A percentile compares a stretch with the other conserved stretches of the same genome.
Conservation (phyloP, 2,888 invertebrate species). For the Pollenia angustigena region DNA sequence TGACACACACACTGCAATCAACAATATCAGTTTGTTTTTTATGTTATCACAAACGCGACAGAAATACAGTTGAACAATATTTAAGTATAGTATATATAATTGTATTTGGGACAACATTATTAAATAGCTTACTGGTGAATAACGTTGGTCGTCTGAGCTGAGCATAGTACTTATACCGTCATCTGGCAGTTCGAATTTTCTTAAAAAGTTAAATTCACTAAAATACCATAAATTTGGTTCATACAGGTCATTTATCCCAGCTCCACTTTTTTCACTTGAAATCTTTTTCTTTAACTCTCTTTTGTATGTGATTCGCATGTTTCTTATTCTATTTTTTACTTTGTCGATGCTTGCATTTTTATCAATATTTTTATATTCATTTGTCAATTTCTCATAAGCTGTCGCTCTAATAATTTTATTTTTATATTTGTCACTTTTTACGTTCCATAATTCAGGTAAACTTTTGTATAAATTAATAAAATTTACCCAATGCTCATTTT, state of each 20-base stretch:
- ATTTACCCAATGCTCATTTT: neutral
- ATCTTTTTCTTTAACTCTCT: slow-evolving; percentile 33
- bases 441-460: slow-evolving; percentile 33
- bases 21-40: too few relatives aligned
- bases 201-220: slow-evolving; percentile 35
- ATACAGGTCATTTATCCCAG: neutral
- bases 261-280: slow-evolving; percentile 19
- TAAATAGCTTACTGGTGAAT: slow-evolving; percentile 10
- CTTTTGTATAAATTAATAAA: slow-evolving; percentile 27
- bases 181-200: slow-evolving; percentile 16
- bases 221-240: slow-evolving; percentile 54
- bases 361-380: slow-evolving; percentile 41
- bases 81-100: too few relatives aligned
- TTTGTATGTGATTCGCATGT: slow-evolving; percentile 29
- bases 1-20: too few relatives aligned
- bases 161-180: neutral
- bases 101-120: too few relatives aligned
- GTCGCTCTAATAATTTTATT: slow-evolving; percentile 5
- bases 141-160: slow-evolving; percentile 23
- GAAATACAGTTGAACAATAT: too few relatives aligned
- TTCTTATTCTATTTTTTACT: slow-evolving; percentile 34
- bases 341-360: slow-evolving; percentile 16
- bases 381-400: slow-evolving; percentile 23
- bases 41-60: too few relatives aligned
- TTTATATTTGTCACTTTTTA: slow-evolving; percentile 15